Base-by-base conservation (phyloP, 2,888 invertebrate species). In the Leptarthrus brevirostris region DNA sequence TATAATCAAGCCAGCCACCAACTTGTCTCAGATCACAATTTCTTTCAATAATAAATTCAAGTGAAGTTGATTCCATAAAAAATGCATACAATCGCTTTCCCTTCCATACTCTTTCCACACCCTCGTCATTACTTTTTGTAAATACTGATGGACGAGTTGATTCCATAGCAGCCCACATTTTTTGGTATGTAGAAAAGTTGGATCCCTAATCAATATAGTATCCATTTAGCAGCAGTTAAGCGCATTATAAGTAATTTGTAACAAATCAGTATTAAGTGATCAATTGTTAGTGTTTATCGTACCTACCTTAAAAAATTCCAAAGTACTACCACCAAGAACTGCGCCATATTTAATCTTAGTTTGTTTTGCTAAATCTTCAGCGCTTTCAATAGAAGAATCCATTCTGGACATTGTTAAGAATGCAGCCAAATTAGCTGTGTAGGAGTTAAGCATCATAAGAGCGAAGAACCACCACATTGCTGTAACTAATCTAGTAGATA, bases 261-360 rank as follows among this genome's bases (percentile, higher is more conserved):
- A n/a, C n/a, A n/a, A n/a, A n/a, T n/a, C n/a, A n/a, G n/a, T n/a
- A n/a, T n/a, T n/a, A n/a, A n/a, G n/a, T n/a, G n/a, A n/a, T n/a
- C n/a, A n/a, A n/a, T n/a, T n/a, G n/a, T n/a, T n/a, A n/a, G n/a
- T n/a, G n/a, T n/a, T n/a, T n/a, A n/a, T n/a, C n/a, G n/a, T n/a
- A 44, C 64, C 72, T 86, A 95, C 93, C 88, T 91, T 91, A 82
- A 98, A 98, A 85, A 98, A 98, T 0, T 91, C 90, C 80, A 90
- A 90, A 0, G 98, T 98, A 3, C 97, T 94, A 14, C 98, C 98
- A 18, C 93, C 93, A 44, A 83, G 80, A n/a, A 97, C 86, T n/a
- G 93, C 92, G 3, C 98, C 98, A 83, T 97, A 98, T 85, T 97
- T 96, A 78, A 98, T 96, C 85, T 94, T 94, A n/a, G 91, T 94